phyloP scores from a whole-genome alignment of 2,113 vertebrate genomes.

The Dicaeum eximium region DNA sequence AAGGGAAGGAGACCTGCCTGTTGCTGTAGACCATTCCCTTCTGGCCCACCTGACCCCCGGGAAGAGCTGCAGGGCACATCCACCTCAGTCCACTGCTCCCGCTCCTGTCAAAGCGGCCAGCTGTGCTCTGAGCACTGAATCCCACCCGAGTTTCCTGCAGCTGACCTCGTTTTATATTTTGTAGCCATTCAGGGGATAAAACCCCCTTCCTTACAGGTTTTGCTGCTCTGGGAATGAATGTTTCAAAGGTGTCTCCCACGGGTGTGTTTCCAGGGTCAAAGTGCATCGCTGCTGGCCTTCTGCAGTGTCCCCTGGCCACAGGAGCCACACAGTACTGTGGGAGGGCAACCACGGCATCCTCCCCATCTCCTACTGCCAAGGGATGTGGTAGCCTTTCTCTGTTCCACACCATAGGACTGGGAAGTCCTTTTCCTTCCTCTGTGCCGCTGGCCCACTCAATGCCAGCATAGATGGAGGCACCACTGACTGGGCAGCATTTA shows the following conservation, averaged over 20 bases:
- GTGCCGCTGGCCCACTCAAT: accelerated
- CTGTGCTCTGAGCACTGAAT: accelerated
- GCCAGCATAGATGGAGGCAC: accelerated
- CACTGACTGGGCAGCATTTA: accelerated
- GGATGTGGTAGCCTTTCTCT: neutral
- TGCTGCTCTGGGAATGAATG: neutral
- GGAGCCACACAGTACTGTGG: neutral
- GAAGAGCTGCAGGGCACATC: neutral
- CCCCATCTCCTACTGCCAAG: neutral
- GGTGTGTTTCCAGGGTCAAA: constrained; percentile 62
- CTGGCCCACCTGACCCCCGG: neutral
- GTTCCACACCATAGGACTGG: neutral
- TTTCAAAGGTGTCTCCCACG: neutral
- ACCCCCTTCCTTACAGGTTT: neutral
- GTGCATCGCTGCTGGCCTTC: constrained; percentile 15
- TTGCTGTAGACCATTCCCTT: neutral
- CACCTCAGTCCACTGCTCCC: accelerated
- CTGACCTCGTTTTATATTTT: neutral
- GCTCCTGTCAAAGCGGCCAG: neutral
- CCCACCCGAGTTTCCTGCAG: neutral
- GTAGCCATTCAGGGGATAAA: neutral
- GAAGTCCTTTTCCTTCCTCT: neutral
- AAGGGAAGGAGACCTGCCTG: neutral
- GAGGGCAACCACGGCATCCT: neutral
- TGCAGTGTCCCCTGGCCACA: neutral